Evolutionary conservation across 1,140 invertebrate species (phyloP).

Genomic region (Branchinecta lindahli): DNA sequence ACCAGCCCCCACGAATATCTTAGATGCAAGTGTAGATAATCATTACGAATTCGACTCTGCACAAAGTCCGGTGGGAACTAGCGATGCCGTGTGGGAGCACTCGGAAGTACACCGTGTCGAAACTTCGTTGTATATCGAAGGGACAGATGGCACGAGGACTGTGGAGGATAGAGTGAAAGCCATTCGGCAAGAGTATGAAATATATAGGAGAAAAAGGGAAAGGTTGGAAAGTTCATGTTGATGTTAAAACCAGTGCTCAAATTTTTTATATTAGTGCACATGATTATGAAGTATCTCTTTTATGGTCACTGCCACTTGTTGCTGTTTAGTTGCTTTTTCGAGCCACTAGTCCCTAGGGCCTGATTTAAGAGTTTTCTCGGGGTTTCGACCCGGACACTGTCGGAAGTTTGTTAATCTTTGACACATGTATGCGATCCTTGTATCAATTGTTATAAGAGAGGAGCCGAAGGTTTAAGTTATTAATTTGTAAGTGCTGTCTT

Average conservation of each 20-base stretch:
- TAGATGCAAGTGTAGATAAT: constrained; percentile 76
- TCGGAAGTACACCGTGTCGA: constrained; percentile 18
- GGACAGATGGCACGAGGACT: constrained; percentile 28
- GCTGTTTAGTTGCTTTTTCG: too few species aligned
- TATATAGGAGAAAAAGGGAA: constrained; percentile 1
- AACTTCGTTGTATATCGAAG: constrained; percentile 20
- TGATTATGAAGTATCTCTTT: too few species aligned
- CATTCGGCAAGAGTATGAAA: constrained; percentile 11
- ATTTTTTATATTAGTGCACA: constrained; percentile 1
- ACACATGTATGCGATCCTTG: too few species aligned
- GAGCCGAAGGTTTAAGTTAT: too few species aligned
- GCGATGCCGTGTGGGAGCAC: constrained; percentile 23
- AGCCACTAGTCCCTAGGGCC: too few species aligned
- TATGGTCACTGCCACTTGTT: too few species aligned
- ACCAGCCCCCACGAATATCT: constrained; percentile 23
- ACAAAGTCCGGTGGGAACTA: constrained; percentile 17
- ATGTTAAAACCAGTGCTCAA: constrained; percentile 2
- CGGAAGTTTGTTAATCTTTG: too few species aligned
- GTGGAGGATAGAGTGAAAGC: constrained; percentile 20
- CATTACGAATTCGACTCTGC: constrained; percentile 80
- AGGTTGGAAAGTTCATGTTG: background rate
- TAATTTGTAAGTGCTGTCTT: too few species aligned
- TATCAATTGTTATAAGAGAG: too few species aligned
- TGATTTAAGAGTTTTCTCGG: too few species aligned
- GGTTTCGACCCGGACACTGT: too few species aligned